Evolutionary conservation across 2,113 vertebrate genomes (phyloP), one percentile per base, ranked within the genome.

Genomic region (Neolamprologus fasciatus): DNA sequence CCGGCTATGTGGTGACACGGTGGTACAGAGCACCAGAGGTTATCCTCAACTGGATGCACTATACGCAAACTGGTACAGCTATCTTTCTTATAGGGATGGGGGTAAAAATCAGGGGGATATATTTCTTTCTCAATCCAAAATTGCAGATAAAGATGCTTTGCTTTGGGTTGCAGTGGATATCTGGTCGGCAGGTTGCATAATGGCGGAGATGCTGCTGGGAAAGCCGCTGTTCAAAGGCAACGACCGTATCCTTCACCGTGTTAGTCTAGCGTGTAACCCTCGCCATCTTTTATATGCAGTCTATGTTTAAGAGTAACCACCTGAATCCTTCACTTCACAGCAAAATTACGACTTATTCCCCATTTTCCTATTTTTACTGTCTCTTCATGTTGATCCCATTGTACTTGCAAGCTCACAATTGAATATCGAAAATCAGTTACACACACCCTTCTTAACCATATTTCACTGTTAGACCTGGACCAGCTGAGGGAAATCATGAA

Each of bases 401-500:
- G 9, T 57, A 11, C 42, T 11, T 33, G 19, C 54, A 50, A 16
- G 3, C 37, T 14, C 9, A 47, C 16, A 76, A 76, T 28, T 76
- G 23, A 76, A 76, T 45, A 73, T 26, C 14, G 0, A 26, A 45
- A 45, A 17, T 45, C 23, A 47, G 26, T 28, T 17, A 28, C 2
- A 28, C 23, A 13, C 23, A 66, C 87, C 47, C 85, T 76, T 82
- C 93, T 96, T 97, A 90, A 96, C 96, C 90, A 86, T 81, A 93
- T 76, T 19, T 57, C 9, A 2, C 86, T 86, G 82, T 78, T 93
- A 99, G 98, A 99, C 94, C 94, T 99, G 94, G 98, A 99, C 94
- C 98, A 99, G 68, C 97, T 99, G 89, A 97, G 97, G 85, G 98
- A 99, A 95, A 99, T 99, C 94, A 98, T 99, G 98, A 99, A 99